Conservation (phyloP, 2,797 vertebrate species). For the Varecia variegata region DNA sequence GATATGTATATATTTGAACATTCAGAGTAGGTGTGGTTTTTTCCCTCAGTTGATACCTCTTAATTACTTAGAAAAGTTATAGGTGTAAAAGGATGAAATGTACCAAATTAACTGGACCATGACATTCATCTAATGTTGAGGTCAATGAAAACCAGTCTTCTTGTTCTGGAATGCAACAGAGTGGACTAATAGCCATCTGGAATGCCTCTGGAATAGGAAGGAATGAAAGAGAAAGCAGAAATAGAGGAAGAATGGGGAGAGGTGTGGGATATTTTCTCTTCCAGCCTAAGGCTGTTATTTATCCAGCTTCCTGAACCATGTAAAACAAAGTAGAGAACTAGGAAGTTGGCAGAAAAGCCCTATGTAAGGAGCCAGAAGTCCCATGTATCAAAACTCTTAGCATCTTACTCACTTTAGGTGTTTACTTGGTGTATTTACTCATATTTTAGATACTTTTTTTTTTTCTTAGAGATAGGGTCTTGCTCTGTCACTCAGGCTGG, state of each 20-base stretch:
- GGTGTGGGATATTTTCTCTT: slow-evolving; percentile 25
- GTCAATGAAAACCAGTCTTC: neutral
- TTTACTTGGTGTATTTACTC: slow-evolving; percentile 15
- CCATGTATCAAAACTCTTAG: neutral
- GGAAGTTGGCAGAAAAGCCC: slow-evolving; percentile 59
- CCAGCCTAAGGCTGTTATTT: slow-evolving; percentile 51
- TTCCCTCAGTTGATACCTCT: neutral
- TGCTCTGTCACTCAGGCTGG: neutral
- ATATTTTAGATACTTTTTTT: slow-evolving; percentile 33
- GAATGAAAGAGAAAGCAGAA: neutral
- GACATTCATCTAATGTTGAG: neutral
- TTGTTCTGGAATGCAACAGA: neutral
- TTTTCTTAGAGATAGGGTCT: neutral
- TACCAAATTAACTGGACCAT: neutral
- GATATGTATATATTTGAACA: neutral
- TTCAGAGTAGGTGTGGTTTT: neutral
- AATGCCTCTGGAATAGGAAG: neutral
- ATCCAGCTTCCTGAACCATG: slow-evolving; percentile 48
- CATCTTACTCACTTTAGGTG: neutral
- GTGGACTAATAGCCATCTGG: neutral
- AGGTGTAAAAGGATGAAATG: slow-evolving; percentile 11
- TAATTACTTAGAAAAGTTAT: slow-evolving; percentile 40
- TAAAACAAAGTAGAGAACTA: slow-evolving; percentile 59
- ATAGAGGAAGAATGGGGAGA: neutral
- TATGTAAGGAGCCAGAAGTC: slow-evolving; percentile 44